These are phyloP conservation scores for Saturnia pavonia DNA, from an alignment of 2,888 invertebrate species.

Conservation along the genomic window DNA sequence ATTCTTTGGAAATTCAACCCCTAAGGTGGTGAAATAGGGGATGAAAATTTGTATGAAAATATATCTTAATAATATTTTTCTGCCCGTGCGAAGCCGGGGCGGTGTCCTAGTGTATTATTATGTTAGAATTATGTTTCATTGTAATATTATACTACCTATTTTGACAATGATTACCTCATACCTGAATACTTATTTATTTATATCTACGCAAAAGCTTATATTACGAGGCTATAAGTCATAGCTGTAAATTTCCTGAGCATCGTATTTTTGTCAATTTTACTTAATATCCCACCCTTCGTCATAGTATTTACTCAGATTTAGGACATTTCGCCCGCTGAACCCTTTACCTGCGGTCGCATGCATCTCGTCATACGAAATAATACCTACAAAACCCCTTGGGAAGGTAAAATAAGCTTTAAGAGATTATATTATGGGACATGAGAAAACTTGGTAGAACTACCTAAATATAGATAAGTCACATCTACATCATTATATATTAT, in stretches of 20 bases:
- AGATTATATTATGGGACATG: slow-evolving; percentile 55
- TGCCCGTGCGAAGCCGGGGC: too few species aligned
- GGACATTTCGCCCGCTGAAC: slow-evolving; percentile 25
- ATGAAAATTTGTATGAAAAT: too few species aligned
- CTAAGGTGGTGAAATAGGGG: too few species aligned
- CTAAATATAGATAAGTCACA: not conserved
- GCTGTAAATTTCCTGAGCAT: not conserved
- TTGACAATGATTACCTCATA: too few species aligned
- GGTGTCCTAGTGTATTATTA: too few species aligned
- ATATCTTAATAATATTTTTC: too few species aligned
- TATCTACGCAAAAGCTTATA: too few species aligned
- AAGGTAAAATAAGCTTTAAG: slow-evolving; percentile 56
- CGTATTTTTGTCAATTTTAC: slow-evolving; percentile 1
- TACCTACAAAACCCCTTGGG: slow-evolving; percentile 38
- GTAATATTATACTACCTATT: too few species aligned
- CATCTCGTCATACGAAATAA: slow-evolving; percentile 43
- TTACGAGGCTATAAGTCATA: not conserved
- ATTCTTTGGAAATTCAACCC: too few species aligned
- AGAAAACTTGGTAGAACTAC: slow-evolving; percentile 31
- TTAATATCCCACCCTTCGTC: slow-evolving; percentile 21
- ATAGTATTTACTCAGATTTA: slow-evolving; percentile 24
- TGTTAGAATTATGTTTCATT: too few species aligned
- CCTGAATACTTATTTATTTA: too few species aligned
- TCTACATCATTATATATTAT: not conserved
- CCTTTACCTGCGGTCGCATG: slow-evolving; percentile 38